A percentile compares a stretch with the other conserved stretches of the same genome.
phyloP scores from a whole-genome alignment of 1,140 invertebrate species.

The Drosophila seguyi region DNA sequence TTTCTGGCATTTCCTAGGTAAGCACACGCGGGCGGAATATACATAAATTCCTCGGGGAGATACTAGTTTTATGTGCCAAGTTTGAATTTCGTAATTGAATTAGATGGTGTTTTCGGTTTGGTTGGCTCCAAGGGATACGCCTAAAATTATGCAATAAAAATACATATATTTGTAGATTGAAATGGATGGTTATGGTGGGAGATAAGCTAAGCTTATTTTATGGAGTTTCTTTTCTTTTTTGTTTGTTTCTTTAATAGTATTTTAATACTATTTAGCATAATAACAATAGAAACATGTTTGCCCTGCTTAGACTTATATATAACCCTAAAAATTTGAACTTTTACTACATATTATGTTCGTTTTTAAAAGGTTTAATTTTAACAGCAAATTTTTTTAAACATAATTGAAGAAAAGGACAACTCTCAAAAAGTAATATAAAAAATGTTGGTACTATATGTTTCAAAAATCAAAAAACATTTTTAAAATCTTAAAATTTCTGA shows the following conservation, averaged over 20 bases:
- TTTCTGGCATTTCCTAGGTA: slow-evolving; percentile 37
- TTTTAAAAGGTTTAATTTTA: no score
- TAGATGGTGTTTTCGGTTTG: slow-evolving; percentile 14
- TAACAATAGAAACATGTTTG: no score
- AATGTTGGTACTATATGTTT: no score
- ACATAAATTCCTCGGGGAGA: slow-evolving; percentile 10
- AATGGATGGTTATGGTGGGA: not conserved
- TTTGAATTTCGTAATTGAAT: slow-evolving; percentile 40
- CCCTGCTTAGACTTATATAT: no score
- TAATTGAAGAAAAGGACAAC: no score
- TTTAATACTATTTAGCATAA: not conserved
- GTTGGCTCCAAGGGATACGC: slow-evolving; percentile 15
- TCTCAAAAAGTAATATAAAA: no score
- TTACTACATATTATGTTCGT: no score
- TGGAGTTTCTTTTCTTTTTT: not conserved
- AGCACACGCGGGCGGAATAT: slow-evolving; percentile 31
- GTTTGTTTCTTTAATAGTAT: not conserved
- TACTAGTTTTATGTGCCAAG: slow-evolving; percentile 21
- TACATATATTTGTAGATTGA: slow-evolving; percentile 11
- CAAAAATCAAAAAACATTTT: no score
- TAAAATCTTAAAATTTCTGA: not conserved
- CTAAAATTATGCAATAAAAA: slow-evolving; percentile 54
- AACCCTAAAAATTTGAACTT: no score
- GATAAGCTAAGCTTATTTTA: not conserved
- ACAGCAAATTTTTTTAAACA: no score